phyloP scores from a whole-genome alignment of 2,113 vertebrate species.

The Eurypyga helias region DNA sequence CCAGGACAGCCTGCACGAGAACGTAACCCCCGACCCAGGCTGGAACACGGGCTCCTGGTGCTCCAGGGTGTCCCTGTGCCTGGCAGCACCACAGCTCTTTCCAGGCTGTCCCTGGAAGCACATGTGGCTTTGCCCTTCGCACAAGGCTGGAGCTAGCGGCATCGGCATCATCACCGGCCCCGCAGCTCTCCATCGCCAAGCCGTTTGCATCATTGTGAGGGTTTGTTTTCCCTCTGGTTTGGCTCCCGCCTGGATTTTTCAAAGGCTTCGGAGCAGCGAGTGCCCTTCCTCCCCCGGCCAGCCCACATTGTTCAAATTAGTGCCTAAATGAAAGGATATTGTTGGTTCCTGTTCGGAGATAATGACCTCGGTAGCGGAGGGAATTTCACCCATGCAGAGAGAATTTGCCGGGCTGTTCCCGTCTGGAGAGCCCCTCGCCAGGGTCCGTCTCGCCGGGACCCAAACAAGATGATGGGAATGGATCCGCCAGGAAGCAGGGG shows the following conservation, averaged over 20 bases:
- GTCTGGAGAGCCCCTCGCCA: neutral
- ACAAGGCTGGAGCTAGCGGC: accelerated
- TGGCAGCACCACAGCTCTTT: accelerated
- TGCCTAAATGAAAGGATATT: conserved; percentile 77
- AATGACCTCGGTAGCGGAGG: conserved; percentile 68
- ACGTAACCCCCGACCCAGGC: accelerated
- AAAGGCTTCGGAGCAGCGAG: conserved; percentile 38
- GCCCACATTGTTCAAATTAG: conserved; percentile 76
- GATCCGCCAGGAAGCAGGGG: neutral
- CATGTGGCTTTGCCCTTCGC: neutral
- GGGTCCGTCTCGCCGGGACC: conserved; percentile 10
- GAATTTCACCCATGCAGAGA: conserved; percentile 75
- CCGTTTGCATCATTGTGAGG: accelerated
- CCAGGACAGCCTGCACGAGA: neutral
- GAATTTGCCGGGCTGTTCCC: conserved; percentile 45
- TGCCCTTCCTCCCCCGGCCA: neutral
- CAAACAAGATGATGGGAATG: conserved; percentile 42
- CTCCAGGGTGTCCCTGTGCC: accelerated
- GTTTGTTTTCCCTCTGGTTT: conserved; percentile 28
- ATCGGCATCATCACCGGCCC: too few species aligned
- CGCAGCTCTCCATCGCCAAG: accelerated
- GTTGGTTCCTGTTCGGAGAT: conserved; percentile 75
- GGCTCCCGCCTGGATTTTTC: conserved; percentile 34
- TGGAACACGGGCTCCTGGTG: neutral
- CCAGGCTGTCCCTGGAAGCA: neutral